Percentiles rank a stretch among this genome's conserved stretches.
Conservation (phyloP, 2,113 vertebrate species). For the Ceyx margarethae region DNA sequence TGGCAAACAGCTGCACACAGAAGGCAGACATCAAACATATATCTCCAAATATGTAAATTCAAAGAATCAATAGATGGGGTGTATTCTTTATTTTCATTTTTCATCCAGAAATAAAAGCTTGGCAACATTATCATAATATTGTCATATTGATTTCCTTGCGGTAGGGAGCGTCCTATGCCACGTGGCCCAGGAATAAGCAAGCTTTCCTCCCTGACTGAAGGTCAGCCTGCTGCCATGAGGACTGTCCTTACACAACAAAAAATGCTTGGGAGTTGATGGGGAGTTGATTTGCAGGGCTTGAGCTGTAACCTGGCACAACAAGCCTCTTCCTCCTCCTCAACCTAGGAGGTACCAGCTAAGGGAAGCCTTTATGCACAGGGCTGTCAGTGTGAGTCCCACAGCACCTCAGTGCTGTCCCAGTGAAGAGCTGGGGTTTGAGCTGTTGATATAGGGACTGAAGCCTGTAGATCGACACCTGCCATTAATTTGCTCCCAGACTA, state of each 20-base stretch:
- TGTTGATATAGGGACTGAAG: not conserved
- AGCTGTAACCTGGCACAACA: not conserved
- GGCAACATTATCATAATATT: not conserved
- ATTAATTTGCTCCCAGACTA: not conserved
- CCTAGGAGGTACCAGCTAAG: not conserved
- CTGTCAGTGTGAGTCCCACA: not conserved
- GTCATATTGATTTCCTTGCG: not conserved
- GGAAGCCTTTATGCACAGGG: fast-evolving
- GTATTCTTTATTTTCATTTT: not conserved
- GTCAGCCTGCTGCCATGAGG: not conserved
- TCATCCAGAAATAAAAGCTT: slow-evolving; percentile 1
- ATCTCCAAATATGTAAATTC: slow-evolving; percentile 17
- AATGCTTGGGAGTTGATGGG: not conserved
- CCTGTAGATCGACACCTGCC: not conserved
- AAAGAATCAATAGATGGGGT: not conserved
- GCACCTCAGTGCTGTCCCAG: not conserved
- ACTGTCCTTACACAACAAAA: not conserved
- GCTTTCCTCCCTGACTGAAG: not conserved
- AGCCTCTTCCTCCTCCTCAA: not conserved
- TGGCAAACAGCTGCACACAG: slow-evolving; percentile 28
- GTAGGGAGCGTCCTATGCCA: not conserved
- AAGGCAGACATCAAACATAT: slow-evolving; percentile 6
- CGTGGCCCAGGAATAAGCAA: not conserved
- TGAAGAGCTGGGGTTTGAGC: not conserved
- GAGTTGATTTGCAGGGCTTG: not conserved